Percentiles rank a stretch among this genome's conserved stretches.
Evolutionary conservation across 1,140 invertebrate species (phyloP).

Genomic region (Grapholita molesta): DNA sequence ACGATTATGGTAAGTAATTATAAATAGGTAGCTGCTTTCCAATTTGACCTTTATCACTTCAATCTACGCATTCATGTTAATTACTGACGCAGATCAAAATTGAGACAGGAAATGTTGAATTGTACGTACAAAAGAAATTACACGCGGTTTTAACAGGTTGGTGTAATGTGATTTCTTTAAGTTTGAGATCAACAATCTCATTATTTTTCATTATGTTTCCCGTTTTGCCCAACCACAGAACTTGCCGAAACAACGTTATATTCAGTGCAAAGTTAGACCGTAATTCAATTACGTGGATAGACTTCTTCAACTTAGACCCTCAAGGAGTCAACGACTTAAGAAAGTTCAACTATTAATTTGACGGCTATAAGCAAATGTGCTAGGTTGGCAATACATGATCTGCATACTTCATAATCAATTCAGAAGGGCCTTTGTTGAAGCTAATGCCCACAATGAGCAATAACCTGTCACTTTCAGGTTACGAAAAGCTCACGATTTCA

Average conservation of each 20-base stretch:
- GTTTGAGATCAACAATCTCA: neutral
- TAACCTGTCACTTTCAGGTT: neutral
- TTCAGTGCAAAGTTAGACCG: neutral
- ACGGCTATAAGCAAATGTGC: neutral
- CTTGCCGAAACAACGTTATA: neutral
- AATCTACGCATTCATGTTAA: conserved; percentile 9
- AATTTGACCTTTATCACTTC: conserved; percentile 2
- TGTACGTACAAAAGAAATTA: neutral
- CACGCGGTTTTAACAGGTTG: neutral
- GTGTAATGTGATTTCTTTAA: neutral
- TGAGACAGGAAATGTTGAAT: conserved; percentile 8
- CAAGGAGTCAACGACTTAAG: conserved; percentile 6
- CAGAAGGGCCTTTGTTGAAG: neutral
- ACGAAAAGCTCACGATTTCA: conserved; percentile 1
- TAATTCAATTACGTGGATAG: conserved; percentile 1
- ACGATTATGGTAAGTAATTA: neutral
- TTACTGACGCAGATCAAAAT: conserved; percentile 2
- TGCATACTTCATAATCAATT: neutral
- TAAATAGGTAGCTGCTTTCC: neutral
- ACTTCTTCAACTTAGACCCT: neutral
- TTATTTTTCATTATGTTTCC: neutral
- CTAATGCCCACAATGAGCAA: neutral
- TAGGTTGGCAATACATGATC: neutral
- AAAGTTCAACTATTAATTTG: neutral
- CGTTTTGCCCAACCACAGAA: neutral